Percentiles rank a stretch among this genome's conserved stretches.
phyloP scores from a whole-genome alignment of 2,888 invertebrate genomes.

The Caenorhabditis sp. region DNA sequence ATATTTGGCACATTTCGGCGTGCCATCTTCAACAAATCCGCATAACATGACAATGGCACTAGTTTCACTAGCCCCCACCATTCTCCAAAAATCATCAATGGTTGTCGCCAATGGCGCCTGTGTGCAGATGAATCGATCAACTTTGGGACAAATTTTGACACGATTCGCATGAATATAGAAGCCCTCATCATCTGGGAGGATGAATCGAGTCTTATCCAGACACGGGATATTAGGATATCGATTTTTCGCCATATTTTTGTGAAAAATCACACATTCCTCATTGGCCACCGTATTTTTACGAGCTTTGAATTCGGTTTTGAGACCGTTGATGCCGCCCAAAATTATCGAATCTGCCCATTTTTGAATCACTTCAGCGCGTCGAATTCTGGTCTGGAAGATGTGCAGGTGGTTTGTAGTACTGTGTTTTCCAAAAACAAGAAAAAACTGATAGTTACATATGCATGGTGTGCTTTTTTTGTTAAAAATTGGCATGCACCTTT shows the following conservation, averaged over 20 bases:
- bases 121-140: slow-evolving; percentile 28
- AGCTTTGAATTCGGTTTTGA: neutral
- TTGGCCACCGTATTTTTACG: neutral
- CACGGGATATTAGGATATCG: slow-evolving; percentile 32
- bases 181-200: slow-evolving; percentile 11
- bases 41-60: slow-evolving; percentile 23
- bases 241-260: slow-evolving; percentile 7
- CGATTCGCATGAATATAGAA: slow-evolving; percentile 33
- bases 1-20: slow-evolving; percentile 26
- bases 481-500: too few relatives aligned
- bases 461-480: too few relatives aligned
- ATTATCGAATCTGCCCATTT: neutral
- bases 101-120: slow-evolving; percentile 25
- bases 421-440: too few relatives aligned
- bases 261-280: neutral
- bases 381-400: neutral
- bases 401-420: too few relatives aligned
- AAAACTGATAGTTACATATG: too few relatives aligned
- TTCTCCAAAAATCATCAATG: slow-evolving; percentile 25
- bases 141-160: slow-evolving; percentile 9
- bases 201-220: slow-evolving; percentile 20
- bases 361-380: neutral
- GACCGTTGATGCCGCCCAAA: neutral
- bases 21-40: slow-evolving; percentile 17
- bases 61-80: slow-evolving; percentile 11